Conservation (phyloP, 1,140 invertebrate species). For the Rhizoglyphus robini region DNA sequence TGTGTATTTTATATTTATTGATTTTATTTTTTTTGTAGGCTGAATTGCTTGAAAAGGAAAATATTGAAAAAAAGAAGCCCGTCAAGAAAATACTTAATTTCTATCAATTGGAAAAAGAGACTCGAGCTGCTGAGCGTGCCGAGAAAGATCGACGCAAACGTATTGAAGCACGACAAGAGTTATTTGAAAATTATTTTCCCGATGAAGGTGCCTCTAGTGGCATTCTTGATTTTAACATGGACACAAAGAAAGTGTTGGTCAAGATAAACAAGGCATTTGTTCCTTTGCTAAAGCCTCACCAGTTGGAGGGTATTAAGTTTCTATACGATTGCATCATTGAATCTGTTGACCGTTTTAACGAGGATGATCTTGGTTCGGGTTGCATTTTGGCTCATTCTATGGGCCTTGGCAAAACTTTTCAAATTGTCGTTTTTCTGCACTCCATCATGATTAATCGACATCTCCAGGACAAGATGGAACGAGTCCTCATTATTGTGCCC, state of each 20-base stretch:
- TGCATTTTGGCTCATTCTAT: conserved; percentile 87
- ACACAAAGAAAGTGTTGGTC: conserved; percentile 57
- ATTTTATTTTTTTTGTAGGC: background rate
- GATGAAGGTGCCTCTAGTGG: background rate
- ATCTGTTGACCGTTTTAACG: conserved; percentile 59
- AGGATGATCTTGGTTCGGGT: conserved; percentile 55
- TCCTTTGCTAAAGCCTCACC: conserved; percentile 26
- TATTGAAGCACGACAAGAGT: conserved; percentile 25
- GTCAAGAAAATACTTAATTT: background rate
- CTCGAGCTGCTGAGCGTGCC: conserved; percentile 69
- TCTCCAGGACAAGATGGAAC: conserved; percentile 48
- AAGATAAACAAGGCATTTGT: background rate
- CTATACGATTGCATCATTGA: conserved; percentile 93
- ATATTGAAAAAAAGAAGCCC: background rate
- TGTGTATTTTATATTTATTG: background rate
- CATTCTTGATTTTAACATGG: conserved; percentile 67
- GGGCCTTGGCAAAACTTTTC: conserved; percentile 51
- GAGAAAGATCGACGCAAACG: conserved; percentile 68
- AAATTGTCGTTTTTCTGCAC: conserved; percentile 71
- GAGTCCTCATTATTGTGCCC: conserved; percentile 78
- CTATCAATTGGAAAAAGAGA: conserved; percentile 33
- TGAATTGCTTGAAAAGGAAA: too few relatives aligned
- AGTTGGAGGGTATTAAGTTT: conserved; percentile 90
- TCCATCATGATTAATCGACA: conserved; percentile 56
- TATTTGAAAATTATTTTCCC: conserved; percentile 17